Conservation (phyloP, 2,888 invertebrate species). For the Diogma glabrata region DNA sequence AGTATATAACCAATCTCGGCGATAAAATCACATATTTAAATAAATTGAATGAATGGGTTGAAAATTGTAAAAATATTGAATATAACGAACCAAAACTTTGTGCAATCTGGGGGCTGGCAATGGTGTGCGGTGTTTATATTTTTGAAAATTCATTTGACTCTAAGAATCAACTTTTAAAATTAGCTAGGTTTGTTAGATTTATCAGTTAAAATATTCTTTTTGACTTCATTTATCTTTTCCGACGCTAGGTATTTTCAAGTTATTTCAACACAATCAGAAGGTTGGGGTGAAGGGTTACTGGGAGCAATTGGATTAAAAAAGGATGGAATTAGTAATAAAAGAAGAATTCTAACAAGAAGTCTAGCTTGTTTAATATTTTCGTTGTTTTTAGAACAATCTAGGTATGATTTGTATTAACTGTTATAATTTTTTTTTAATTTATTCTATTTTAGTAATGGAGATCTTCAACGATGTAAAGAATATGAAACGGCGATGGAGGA, state of each 20-base stretch:
- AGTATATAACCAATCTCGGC: constrained; percentile 25
- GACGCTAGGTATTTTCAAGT: constrained; percentile 26
- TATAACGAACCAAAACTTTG: constrained; percentile 54
- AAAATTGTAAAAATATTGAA: constrained; percentile 38
- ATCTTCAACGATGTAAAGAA: constrained; percentile 26
- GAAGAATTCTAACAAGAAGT: constrained; percentile 32
- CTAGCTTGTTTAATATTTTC: constrained; percentile 31
- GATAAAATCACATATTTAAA: constrained; percentile 31
- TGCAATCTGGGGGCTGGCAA: constrained; percentile 54
- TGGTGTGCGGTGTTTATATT: constrained; percentile 44
- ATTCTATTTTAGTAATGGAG: constrained; percentile 17
- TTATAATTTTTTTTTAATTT: neutral
- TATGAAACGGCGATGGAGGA: constrained; percentile 29
- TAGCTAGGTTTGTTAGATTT: constrained; percentile 20
- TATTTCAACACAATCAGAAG: constrained; percentile 31
- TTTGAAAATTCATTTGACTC: constrained; percentile 37
- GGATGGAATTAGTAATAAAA: constrained; percentile 33
- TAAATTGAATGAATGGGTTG: constrained; percentile 18
- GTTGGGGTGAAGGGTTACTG: constrained; percentile 48
- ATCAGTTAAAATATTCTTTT: neutral
- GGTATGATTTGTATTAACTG: constrained; percentile 16
- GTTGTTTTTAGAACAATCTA: constrained; percentile 27
- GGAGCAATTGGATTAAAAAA: constrained; percentile 55
- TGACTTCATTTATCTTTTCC: neutral
- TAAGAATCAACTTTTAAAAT: constrained; percentile 32